Conservation (phyloP, 1,140 invertebrate species). For the Schlechtendalia chinensis region DNA sequence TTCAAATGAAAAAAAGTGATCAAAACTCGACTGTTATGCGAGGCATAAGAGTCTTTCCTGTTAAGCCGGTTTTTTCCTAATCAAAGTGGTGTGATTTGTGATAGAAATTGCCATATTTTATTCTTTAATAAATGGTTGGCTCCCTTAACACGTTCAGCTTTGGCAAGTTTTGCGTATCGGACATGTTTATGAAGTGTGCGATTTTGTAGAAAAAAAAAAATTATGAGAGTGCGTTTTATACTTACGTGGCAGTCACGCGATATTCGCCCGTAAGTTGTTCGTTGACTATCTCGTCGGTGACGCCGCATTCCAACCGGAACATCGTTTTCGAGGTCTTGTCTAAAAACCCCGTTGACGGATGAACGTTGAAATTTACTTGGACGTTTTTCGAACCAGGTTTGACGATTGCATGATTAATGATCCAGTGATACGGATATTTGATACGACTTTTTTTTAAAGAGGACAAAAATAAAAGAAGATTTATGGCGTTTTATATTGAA, state of each 20-base stretch:
- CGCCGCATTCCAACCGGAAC: constrained; percentile 4
- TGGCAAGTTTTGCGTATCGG: no score
- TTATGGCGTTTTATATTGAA: constrained; percentile 20
- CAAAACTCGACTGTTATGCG: no score
- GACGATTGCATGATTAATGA: constrained; percentile 34
- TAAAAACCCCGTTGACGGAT: constrained; percentile 30
- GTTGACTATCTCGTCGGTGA: neutral
- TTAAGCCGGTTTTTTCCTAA: no score
- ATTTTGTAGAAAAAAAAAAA: neutral
- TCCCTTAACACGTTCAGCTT: no score
- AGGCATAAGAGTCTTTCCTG: no score
- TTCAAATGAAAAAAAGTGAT: no score
- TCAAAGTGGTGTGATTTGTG: no score
- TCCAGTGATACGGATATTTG: constrained; percentile 34
- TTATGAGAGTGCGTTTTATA: neutral
- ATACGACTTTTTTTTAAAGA: constrained; percentile 22
- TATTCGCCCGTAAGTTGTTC: constrained; percentile 29
- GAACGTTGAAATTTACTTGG: constrained; percentile 25
- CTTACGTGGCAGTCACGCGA: constrained; percentile 9
- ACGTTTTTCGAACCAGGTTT: constrained; percentile 1
- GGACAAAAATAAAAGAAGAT: constrained; percentile 18
- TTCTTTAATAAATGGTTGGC: no score
- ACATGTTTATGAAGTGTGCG: neutral
- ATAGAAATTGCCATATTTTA: no score
- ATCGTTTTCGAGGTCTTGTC: constrained; percentile 10